phyloP scores from a whole-genome alignment of 2,888 invertebrate species.

The Rhingia campestris region DNA sequence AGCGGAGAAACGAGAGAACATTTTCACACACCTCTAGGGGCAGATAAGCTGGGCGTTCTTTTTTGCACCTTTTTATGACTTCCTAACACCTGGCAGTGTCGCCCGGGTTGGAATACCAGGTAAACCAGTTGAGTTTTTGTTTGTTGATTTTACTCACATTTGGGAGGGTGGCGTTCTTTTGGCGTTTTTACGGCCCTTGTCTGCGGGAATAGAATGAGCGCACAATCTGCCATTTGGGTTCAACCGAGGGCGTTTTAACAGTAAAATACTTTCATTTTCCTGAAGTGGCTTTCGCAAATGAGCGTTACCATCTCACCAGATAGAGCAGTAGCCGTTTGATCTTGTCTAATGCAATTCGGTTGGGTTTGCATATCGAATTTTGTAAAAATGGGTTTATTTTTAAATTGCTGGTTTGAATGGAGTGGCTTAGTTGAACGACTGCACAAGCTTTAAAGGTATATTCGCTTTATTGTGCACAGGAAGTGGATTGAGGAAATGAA shows the following conservation, averaged over 20 bases:
- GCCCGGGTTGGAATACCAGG: slow-evolving; percentile 48
- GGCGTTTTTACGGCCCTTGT: slow-evolving; percentile 3
- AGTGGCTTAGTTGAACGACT: no score
- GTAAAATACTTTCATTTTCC: slow-evolving; percentile 50
- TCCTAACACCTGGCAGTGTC: slow-evolving; percentile 51
- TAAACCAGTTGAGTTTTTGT: slow-evolving; percentile 66
- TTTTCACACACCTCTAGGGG: slow-evolving; percentile 55
- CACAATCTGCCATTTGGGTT: slow-evolving; percentile 32
- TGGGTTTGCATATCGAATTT: slow-evolving; percentile 32
- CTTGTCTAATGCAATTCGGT: slow-evolving; percentile 8
- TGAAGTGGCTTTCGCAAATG: slow-evolving; percentile 38
- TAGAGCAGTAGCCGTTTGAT: not conserved
- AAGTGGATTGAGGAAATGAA: no score
- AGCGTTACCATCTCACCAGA: slow-evolving; percentile 13
- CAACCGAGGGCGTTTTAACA: slow-evolving; percentile 25
- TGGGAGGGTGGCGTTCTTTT: slow-evolving; percentile 44
- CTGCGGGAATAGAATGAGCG: not conserved
- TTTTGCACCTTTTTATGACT: slow-evolving; percentile 65
- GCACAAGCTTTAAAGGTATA: no score
- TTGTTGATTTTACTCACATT: slow-evolving; percentile 67
- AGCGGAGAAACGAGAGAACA: not conserved
- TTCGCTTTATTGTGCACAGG: no score
- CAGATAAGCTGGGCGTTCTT: slow-evolving; percentile 62
- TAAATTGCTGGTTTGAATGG: not conserved
- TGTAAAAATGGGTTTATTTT: slow-evolving; percentile 1